Conservation (phyloP, 2,888 invertebrate genomes). For the Entomobrya multifasciata region DNA sequence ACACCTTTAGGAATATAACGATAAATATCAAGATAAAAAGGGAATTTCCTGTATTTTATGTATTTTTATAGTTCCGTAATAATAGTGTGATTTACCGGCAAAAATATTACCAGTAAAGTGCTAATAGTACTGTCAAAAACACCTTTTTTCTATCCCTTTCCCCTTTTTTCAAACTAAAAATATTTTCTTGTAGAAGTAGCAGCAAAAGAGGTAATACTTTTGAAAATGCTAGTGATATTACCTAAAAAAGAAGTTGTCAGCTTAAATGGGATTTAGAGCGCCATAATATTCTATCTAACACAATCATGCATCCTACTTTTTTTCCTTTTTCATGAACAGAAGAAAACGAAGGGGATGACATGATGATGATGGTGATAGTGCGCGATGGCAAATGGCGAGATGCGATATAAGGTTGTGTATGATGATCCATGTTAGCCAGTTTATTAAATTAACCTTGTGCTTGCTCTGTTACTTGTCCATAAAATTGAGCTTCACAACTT, state of each 20-base stretch:
- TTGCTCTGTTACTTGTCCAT: background rate
- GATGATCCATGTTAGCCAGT: slow-evolving; percentile 44
- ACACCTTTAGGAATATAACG: background rate
- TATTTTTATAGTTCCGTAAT: slow-evolving; percentile 43
- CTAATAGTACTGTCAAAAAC: too few species aligned
- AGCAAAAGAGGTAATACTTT: background rate
- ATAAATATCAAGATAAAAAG: background rate
- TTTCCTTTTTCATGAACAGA: background rate
- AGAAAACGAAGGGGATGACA: too few species aligned
- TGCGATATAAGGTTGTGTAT: background rate
- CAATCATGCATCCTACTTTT: slow-evolving; percentile 13
- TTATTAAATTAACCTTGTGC: slow-evolving; percentile 56
- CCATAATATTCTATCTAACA: slow-evolving; percentile 17
- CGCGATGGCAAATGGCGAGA: too few species aligned
- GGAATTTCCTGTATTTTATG: background rate
- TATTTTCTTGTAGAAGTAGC: background rate
- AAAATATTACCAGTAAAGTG: background rate
- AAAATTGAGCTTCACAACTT: background rate
- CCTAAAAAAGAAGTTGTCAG: slow-evolving; percentile 43
- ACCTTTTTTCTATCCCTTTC: slow-evolving; percentile 1
- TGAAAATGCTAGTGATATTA: background rate
- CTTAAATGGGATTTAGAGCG: slow-evolving; percentile 47
- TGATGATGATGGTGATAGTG: background rate
- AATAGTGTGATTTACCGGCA: slow-evolving; percentile 21
- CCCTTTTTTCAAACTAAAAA: slow-evolving; percentile 23